Conservation (phyloP, 2,888 invertebrate species). For the Coenonympha arcania region DNA sequence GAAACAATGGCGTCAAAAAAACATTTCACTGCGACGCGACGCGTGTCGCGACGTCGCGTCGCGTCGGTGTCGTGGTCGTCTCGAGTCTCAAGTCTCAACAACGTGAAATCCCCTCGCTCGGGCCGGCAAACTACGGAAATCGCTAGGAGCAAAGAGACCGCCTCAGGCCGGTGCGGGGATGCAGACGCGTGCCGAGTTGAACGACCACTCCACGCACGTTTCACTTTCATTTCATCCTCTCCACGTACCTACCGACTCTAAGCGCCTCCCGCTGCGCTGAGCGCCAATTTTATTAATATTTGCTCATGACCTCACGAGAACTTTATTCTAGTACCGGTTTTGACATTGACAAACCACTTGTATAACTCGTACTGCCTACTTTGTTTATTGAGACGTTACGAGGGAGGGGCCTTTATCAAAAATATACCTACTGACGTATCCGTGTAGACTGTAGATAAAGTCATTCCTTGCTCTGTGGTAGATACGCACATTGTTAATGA, state of each 20-base stretch:
- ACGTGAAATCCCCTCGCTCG: not conserved
- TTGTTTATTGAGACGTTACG: not conserved
- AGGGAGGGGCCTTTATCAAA: too few species aligned
- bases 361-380: not conserved
- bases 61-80: too few species aligned
- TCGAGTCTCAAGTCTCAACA: too few species aligned
- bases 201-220: slow-evolving; percentile 65
- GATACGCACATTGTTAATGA: not conserved
- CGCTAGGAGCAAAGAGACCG: slow-evolving; percentile 29
- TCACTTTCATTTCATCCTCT: slow-evolving; percentile 55
- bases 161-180: slow-evolving; percentile 38
- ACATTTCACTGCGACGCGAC: not conserved
- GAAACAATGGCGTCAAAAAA: not conserved
- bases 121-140: slow-evolving; percentile 4
- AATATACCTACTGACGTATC: too few species aligned
- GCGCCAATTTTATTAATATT: slow-evolving; percentile 33
- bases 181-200: slow-evolving; percentile 73
- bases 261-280: slow-evolving; percentile 43
- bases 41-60: not conserved
- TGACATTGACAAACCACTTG: not conserved
- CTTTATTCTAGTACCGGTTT: not conserved
- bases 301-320: slow-evolving; percentile 4
- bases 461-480: too few species aligned
- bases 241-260: slow-evolving; percentile 16
- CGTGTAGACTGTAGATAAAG: too few species aligned